Evolutionary conservation across 2,888 invertebrate genomes (phyloP).

Genomic region (Limnephilus rhombicus): DNA sequence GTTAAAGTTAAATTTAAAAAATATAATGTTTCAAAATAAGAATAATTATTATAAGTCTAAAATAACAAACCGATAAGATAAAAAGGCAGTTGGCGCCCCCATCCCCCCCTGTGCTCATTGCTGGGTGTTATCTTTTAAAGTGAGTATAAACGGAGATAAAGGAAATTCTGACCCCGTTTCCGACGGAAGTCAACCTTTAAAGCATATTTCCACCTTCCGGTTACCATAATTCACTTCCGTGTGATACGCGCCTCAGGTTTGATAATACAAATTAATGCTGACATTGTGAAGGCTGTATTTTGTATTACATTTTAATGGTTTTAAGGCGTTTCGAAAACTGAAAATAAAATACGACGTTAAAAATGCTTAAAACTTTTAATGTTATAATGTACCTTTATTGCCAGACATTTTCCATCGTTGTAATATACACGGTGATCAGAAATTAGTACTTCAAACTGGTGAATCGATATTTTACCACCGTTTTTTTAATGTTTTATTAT

Average conservation of each 20-base stretch:
- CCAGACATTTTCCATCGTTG: too few relatives aligned
- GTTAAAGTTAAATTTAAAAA: too few relatives aligned
- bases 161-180: conserved; percentile 20
- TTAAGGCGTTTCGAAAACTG: neutral
- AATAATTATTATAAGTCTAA: neutral
- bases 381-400: too few relatives aligned
- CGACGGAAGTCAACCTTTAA: conserved; percentile 49
- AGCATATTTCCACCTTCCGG: conserved; percentile 56
- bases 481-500: too few relatives aligned
- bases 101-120: neutral
- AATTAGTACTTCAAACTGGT: too few relatives aligned
- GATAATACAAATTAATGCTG: neutral
- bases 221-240: conserved; percentile 60
- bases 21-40: neutral
- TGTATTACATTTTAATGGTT: neutral
- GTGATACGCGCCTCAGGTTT: conserved; percentile 5
- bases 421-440: too few relatives aligned
- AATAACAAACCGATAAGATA: neutral
- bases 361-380: too few relatives aligned
- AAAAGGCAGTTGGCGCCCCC: neutral
- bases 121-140: neutral
- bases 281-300: neutral
- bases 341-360: too few relatives aligned
- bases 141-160: conserved; percentile 40
- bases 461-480: too few relatives aligned